These are phyloP conservation scores for Ephestia elutella DNA, from an alignment of 1,140 invertebrate genomes.

Conservation along the genomic window DNA sequence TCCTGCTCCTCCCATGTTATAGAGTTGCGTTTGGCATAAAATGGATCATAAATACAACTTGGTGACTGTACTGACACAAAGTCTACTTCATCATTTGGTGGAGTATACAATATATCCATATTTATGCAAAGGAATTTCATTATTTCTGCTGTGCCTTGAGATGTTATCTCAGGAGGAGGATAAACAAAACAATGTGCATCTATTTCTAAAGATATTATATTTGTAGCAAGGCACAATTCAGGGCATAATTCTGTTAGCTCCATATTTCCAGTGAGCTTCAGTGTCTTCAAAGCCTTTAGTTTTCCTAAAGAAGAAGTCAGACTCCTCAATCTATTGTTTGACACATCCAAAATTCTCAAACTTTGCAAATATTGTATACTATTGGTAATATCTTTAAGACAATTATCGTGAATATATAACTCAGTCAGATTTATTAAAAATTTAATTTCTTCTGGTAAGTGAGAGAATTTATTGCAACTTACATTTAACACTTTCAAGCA, in stretches of 20 bases:
- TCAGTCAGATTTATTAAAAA: slow-evolving; percentile 79
- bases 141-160: slow-evolving; percentile 77
- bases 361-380: slow-evolving; percentile 77
- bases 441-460: slow-evolving; percentile 77
- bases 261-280: slow-evolving; percentile 77
- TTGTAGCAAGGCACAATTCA: slow-evolving; percentile 76
- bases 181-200: slow-evolving; percentile 78
- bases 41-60: slow-evolving; percentile 38
- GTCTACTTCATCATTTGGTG: slow-evolving; percentile 33
- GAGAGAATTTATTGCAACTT: slow-evolving; percentile 80
- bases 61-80: slow-evolving; percentile 29
- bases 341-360: slow-evolving; percentile 80
- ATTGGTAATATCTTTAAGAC: slow-evolving; percentile 79
- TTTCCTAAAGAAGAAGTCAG: slow-evolving; percentile 79
- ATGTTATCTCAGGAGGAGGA: slow-evolving; percentile 77
- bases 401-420: slow-evolving; percentile 80
- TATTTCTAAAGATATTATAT: slow-evolving; percentile 76
- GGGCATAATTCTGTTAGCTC: slow-evolving; percentile 76
- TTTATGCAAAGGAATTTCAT: slow-evolving; percentile 79
- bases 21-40: slow-evolving; percentile 36
- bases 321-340: slow-evolving; percentile 80
- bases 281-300: slow-evolving; percentile 74
- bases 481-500: slow-evolving; percentile 82
- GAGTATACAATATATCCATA: slow-evolving; percentile 58
- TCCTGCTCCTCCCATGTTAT: slow-evolving; percentile 69